Evolutionary conservation across 2,888 invertebrate genomes (phyloP).

Genomic region (Melinaea menophilus): DNA sequence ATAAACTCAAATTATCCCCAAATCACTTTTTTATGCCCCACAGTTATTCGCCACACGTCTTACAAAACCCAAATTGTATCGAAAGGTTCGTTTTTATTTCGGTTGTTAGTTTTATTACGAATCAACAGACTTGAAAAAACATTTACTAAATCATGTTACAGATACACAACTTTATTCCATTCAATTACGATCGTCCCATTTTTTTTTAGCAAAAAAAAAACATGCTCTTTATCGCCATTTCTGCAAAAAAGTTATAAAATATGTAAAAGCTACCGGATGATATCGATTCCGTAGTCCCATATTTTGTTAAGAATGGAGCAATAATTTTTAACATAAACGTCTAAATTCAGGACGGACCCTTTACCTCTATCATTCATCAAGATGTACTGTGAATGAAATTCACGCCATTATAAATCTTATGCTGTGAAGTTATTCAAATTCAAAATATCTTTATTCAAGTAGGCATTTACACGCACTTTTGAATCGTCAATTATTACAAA

Average conservation of each 20-base stretch:
- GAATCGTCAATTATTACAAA: too few species aligned
- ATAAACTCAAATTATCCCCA: slow-evolving; percentile 19
- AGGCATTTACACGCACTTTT: too few species aligned
- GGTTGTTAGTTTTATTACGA: slow-evolving; percentile 6
- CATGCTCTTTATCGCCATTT: not conserved
- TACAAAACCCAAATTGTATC: slow-evolving; percentile 34
- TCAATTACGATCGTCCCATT: slow-evolving; percentile 1
- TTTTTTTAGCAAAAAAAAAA: slow-evolving; percentile 12
- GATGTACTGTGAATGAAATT: slow-evolving; percentile 36
- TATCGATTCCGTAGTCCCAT: not conserved
- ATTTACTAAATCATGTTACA: not conserved
- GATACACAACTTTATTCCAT: not conserved
- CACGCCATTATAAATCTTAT: not conserved
- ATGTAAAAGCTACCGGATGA: slow-evolving; percentile 3
- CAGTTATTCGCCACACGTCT: slow-evolving; percentile 37
- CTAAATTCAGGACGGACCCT: slow-evolving; percentile 13
- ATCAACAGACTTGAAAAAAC: not conserved
- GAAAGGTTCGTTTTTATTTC: slow-evolving; percentile 14
- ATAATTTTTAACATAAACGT: slow-evolving; percentile 7
- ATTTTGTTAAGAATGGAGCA: slow-evolving; percentile 1
- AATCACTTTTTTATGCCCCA: slow-evolving; percentile 24
- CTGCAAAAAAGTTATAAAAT: slow-evolving; percentile 1
- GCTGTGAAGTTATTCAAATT: too few species aligned
- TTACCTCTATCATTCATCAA: slow-evolving; percentile 45
- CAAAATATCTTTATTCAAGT: too few species aligned